Conservation (phyloP, 2,113 vertebrate genomes). For the Sardina pilchardus region DNA sequence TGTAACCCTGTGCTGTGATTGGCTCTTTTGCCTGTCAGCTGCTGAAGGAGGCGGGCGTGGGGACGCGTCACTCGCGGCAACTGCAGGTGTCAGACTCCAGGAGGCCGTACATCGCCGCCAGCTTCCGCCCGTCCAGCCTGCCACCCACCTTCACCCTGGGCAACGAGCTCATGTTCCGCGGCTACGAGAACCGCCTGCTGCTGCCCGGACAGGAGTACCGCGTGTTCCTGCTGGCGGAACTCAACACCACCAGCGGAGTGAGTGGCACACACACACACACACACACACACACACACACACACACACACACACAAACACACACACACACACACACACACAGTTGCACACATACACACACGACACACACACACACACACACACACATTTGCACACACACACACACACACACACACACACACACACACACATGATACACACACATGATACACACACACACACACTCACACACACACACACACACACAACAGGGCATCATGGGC, state of each 20-base stretch:
- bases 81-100: slow-evolving; percentile 83
- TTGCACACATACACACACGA: neutral
- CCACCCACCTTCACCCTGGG: slow-evolving; percentile 85
- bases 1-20: neutral
- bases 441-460: neutral
- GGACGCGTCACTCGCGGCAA: slow-evolving; percentile 78
- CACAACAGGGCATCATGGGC: neutral
- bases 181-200: slow-evolving; percentile 88
- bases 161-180: slow-evolving; percentile 83
- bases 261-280: slow-evolving; percentile 60
- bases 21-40: slow-evolving; percentile 67
- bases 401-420: neutral
- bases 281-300: slow-evolving; percentile 8
- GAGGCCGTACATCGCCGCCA: slow-evolving; percentile 89
- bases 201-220: slow-evolving; percentile 89
- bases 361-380: slow-evolving; percentile 3
- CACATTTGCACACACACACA: neutral
- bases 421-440: neutral
- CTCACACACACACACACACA: neutral
- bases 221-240: slow-evolving; percentile 88
- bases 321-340: neutral
- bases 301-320: neutral
- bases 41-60: slow-evolving; percentile 76
- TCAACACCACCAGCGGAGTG: slow-evolving; percentile 82
- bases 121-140: slow-evolving; percentile 77